Base-by-base conservation (phyloP, 2,888 invertebrate genomes). In the Trichopoda pennipes region DNA sequence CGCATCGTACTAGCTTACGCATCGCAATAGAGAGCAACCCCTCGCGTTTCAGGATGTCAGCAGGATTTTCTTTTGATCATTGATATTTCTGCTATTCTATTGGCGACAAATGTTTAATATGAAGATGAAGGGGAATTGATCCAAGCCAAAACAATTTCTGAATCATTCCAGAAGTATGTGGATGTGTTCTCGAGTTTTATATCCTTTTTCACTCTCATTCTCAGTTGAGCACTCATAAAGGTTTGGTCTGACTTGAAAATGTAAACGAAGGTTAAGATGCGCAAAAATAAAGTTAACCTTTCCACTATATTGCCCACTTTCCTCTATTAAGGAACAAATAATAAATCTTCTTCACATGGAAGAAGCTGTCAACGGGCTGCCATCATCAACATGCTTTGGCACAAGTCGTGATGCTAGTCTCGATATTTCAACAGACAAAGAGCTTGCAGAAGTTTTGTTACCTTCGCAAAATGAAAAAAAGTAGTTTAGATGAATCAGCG, bases 11-110 rank as follows among this genome's bases (percentile, higher is more conserved):
- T 12, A 12, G 63, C 28, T 63, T 63, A n/a, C 47, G 69, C 69
- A 58, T 69, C 69, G 69, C 69, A 69, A 69, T 56, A 44, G 21
- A 69, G 69, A 69, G 69, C 58, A 56, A 56, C 47, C 44, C 42
- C 69, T 55, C 68, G 23, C 23, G 4, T 28, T 28, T 4, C 23
- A 28, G n/a, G n/a, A n/a, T n/a, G n/a, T n/a, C n/a, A n/a, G n/a
- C n/a, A n/a, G n/a, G n/a, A n/a, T n/a, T n/a, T n/a, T n/a, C n/a
- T n/a, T n/a, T n/a, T n/a, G n/a, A n/a, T n/a, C n/a, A n/a, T n/a
- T n/a, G n/a, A n/a, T n/a, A n/a, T n/a, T n/a, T n/a, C n/a, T n/a
- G n/a, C n/a, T n/a, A n/a, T n/a, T n/a, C n/a, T n/a, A n/a, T n/a
- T n/a, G n/a, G n/a, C n/a, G n/a, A n/a, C n/a, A n/a, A n/a, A n/a